Percentiles rank a stretch among this genome's conserved stretches.
Conservation (phyloP, 30 jellyfish, hydroid and myxozoan genomes). For the Chrysaora quinquecirrha region DNA sequence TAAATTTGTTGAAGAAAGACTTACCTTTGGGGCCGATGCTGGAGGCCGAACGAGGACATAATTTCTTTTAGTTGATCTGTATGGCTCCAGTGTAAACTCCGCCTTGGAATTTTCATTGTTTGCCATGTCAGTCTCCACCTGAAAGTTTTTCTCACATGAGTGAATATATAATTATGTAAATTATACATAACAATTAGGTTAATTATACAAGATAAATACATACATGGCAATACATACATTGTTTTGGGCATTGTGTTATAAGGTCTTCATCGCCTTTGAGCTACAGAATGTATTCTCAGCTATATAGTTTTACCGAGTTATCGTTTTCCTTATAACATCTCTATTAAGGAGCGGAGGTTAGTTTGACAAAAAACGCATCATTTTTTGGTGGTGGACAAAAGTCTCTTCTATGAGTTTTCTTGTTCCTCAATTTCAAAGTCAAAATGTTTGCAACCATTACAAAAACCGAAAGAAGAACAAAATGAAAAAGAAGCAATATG, state of each 20-base stretch:
- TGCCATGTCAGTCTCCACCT: constrained; percentile 32
- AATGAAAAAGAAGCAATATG: too few species aligned
- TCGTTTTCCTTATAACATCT: not conserved
- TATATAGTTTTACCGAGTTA: not conserved
- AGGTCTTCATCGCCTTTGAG: not conserved
- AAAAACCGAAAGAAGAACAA: too few species aligned
- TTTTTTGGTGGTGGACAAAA: too few species aligned
- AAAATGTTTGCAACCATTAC: too few species aligned
- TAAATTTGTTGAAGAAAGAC: constrained; percentile 1
- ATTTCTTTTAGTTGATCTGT: constrained; percentile 24
- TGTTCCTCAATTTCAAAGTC: too few species aligned
- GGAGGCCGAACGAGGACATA: constrained; percentile 43
- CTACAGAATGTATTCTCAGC: not conserved
- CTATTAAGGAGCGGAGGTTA: too few species aligned
- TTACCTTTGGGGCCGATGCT: not conserved
- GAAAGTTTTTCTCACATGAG: too few species aligned
- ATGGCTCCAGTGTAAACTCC: constrained; percentile 25
- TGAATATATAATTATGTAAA: not conserved
- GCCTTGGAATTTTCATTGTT: constrained; percentile 7
- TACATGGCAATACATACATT: not conserved
- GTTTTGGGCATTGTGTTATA: not conserved
- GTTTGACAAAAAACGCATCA: too few species aligned
- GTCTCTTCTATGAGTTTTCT: too few species aligned
- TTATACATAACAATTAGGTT: too few species aligned
- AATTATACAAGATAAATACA: not conserved